A percentile compares a stretch with the other conserved stretches of the same genome.
phyloP scores from a whole-genome alignment of 1,140 invertebrate species.

The Neodiprion pinetum region DNA sequence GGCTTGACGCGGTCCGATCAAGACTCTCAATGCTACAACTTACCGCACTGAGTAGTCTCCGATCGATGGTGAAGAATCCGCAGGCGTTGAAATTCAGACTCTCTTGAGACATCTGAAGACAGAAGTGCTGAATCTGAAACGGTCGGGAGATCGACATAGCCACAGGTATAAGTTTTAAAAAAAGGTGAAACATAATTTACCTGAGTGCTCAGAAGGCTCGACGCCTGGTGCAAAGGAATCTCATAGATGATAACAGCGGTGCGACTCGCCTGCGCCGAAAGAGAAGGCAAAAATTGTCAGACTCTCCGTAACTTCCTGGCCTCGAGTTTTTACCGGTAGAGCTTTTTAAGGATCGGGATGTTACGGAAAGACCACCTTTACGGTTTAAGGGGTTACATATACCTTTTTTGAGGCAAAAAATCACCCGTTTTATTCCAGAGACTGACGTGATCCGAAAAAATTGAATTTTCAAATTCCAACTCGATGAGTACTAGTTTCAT shows the following conservation, averaged over 20 bases:
- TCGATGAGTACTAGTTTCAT: no score
- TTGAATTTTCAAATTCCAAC: no score
- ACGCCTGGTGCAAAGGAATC: neutral
- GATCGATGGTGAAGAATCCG: neutral
- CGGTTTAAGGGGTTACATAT: no score
- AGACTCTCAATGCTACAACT: neutral
- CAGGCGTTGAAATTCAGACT: neutral
- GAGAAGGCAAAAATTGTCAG: neutral
- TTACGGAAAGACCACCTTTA: no score
- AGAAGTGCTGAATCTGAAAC: neutral
- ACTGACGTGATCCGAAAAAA: no score
- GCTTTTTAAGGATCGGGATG: no score
- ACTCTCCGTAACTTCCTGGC: neutral
- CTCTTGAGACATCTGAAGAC: neutral
- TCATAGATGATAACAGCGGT: neutral
- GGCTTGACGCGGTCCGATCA: neutral
- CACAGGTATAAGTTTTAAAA: neutral
- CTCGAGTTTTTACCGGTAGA: neutral
- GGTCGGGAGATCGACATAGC: neutral
- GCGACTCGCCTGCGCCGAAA: neutral
- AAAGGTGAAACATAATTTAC: neutral
- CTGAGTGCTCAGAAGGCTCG: neutral
- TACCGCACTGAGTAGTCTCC: neutral
- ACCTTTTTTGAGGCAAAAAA: no score
- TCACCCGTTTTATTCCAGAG: no score